Base-by-base conservation (phyloP, 2,113 vertebrate species). In the Geococcyx californianus region DNA sequence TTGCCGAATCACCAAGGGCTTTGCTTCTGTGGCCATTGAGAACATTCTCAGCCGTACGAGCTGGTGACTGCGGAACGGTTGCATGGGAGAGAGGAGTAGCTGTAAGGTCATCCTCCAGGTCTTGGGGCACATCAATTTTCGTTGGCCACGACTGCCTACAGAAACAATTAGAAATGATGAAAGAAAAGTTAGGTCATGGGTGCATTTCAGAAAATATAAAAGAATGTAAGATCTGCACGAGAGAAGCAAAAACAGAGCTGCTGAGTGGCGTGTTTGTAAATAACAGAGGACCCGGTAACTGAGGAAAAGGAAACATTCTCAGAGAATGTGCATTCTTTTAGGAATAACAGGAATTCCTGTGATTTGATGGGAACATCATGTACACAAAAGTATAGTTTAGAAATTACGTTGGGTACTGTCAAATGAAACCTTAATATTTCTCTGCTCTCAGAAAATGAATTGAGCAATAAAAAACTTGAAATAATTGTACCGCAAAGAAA, bases 131-230 rank as follows among this genome's bases (percentile, higher is more conserved):
- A 44, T 99, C 99, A 0, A 98, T 98, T 94, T 99, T 99, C 52
- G 99, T 99, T 3, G 99, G 99, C 99, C 99, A 99, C 0, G 99
- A 99, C 62, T 99, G 99, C 98, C 99, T 99, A 59, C 18, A 25
- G 19, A 85, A 82, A 23, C 51, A 77, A 88, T 38, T 8, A 44
- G 3, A 85, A 73, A 90, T 44, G 47, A 49, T n/a, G 64, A 79
- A 76, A 59, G 45, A 44, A 64, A 58, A 87, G 47, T 95, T 58
- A 90, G 42, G 42, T 67, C 47, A 29, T 0, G 3, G 64, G 18
- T 63, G 16, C 40, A 7, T 55, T 55, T 70, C 36, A 11, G 31
- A 86, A 77, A 24, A 24, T 6, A 1, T 0, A 34, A 52, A 44
- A 38, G 59, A 62, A 34, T 7, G 1, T 10, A 47, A 60, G 25